Evolutionary conservation across 2,888 invertebrate genomes (phyloP), one percentile per base, ranked within the genome.

Genomic region (Blera fallax): DNA sequence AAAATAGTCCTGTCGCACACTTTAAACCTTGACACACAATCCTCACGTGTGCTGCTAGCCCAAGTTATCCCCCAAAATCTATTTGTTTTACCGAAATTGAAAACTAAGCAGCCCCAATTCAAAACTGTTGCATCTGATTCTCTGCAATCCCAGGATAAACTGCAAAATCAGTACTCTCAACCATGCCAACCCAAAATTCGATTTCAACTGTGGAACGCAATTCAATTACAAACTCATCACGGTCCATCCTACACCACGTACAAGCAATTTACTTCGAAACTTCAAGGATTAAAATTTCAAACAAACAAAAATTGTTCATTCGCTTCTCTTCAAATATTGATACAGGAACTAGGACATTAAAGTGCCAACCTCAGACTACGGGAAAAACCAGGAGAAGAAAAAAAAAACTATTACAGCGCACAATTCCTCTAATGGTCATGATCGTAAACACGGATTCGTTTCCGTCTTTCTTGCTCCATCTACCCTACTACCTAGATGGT

Each of bases 361-460:
- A 73, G 54, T 73, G 37, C 34, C 43, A 64, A 32, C 45, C 37
- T 43, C 37, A 76, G 29, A 29, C 3, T 52, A 6, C 5, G 27
- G 8, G 43, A 18, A 14, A 50, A 72, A 56, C 11, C 32, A 24
- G 2, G 7, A 52, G 8, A 48, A 43, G 14, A 37, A 43, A 45
- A 43, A 34, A 43, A 37, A 65, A 76, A 73, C 78, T 62, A 69
- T 79, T 74, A 70, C 74, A 60, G 7, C 56, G 52, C 52, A 76
- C 74, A 74, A 65, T 74, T 74, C 60, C 70, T 84, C 73, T 84
- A 84, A 84, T 84, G 84, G 69, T 80, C 80, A 74, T 70, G 84
- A 74, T 84, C 80, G 74, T 80, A 79, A 80, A 64, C 84, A 84
- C 50, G 70, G 74, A 84, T 80, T 80, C 84, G 52, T 52, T 65